Conservation (phyloP, 2,113 vertebrate genomes). For the Oncorhynchus nerka region DNA sequence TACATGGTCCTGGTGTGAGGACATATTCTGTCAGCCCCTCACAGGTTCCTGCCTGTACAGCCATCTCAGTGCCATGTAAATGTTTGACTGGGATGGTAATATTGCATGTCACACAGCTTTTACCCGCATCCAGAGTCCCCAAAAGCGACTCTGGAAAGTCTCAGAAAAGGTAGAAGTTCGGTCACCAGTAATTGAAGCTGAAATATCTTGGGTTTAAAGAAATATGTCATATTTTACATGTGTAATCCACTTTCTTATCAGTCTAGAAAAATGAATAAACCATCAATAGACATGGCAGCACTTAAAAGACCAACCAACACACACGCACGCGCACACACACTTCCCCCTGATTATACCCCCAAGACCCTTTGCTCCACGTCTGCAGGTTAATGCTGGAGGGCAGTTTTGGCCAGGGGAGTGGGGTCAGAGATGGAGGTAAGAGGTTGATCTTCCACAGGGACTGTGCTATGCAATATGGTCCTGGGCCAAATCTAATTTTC, state of each 20-base stretch:
- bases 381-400: slow-evolving; percentile 46
- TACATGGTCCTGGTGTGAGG: slow-evolving; percentile 33
- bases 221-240: slow-evolving; percentile 50
- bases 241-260: slow-evolving; percentile 43
- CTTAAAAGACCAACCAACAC: slow-evolving; percentile 3
- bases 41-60: slow-evolving; percentile 33
- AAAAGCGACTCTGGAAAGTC: slow-evolving; percentile 38
- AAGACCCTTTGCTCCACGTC: slow-evolving; percentile 44
- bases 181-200: slow-evolving; percentile 33
- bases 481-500: neutral
- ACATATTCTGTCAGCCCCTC: slow-evolving; percentile 45
- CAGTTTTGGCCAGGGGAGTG: slow-evolving; percentile 33
- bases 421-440: slow-evolving; percentile 23
- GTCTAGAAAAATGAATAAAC: neutral
- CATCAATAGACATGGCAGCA: neutral
- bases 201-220: slow-evolving; percentile 28
- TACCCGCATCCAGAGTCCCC: slow-evolving; percentile 46
- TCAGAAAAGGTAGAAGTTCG: slow-evolving; percentile 39
- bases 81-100: slow-evolving; percentile 58
- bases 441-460: slow-evolving; percentile 50
- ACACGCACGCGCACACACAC: slow-evolving; percentile 15
- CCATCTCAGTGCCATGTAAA: slow-evolving; percentile 47
- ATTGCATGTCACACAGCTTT: slow-evolving; percentile 64
- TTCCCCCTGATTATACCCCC: slow-evolving; percentile 54
- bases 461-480: slow-evolving; percentile 37